Base-by-base conservation (phyloP, 2,113 vertebrate species). In the Vulpes vulpes region DNA sequence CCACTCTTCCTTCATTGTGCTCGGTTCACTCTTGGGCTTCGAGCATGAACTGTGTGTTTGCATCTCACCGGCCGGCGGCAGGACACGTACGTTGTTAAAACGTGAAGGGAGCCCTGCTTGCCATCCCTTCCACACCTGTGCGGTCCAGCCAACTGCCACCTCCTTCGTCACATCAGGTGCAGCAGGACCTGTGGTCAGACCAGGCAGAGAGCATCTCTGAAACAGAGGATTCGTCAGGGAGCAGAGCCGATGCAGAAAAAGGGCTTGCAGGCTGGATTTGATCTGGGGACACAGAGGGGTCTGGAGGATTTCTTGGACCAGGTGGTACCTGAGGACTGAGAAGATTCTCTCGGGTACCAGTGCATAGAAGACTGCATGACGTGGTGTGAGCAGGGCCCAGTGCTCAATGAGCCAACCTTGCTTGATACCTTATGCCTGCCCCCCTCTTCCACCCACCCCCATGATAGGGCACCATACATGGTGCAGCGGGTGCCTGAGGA, bases 381-480 rank as follows among this genome's bases (percentile, higher is more conserved):
- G 1, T 5, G 17, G 14, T 43, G 55, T 22, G 8, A 0, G 14
- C 10, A 15, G 35, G 82, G 49, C 17, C 32, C 11, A n/a, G 0
- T 19, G 53, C 62, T 69, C 35, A 38, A 67, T 62, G 82, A 91
- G 35, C 27, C 78, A 73, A 4, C 23, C 30, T 67, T 8, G 14
- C 17, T 22, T 9, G 27, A 43, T 17, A 23, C 49, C 53, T 53
- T 22, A 57, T 49, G 32, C 17, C 27, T 90, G 30, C 38, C 35
- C 35, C 30, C 11, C 7, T 20, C 5, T 38, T 38, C 23, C 74
- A 78, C 35, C n/a, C 23, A 84, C 69, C 35, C 17, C 27, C 19
- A 3, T 11, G 7, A 3, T 0, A 27, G 30, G 4, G 3, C 1
- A 14, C 35, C n/a, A 20, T 0, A 12, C 62, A 19, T 2, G n/a